Conservation (phyloP, 2,113 vertebrate genomes). For the Aspiorhynchus laticeps region DNA sequence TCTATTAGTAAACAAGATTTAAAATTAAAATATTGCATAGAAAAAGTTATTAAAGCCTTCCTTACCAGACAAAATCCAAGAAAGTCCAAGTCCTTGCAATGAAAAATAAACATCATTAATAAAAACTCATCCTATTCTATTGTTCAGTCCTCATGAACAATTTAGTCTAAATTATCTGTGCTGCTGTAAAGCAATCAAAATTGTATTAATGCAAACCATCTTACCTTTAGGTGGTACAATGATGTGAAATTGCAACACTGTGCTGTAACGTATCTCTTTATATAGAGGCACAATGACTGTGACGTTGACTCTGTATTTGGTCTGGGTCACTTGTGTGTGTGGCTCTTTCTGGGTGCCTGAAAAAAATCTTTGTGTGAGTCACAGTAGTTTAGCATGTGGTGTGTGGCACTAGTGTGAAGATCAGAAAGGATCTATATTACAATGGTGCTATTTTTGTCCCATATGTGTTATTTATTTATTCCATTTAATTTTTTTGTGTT, state of each 20-base stretch:
- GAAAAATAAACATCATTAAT: background rate
- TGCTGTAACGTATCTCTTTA: background rate
- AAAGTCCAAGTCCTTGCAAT: background rate
- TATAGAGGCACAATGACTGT: slow-evolving; percentile 28
- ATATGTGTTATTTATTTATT: too few relatives aligned
- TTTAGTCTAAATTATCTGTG: background rate
- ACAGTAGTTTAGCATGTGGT: slow-evolving; percentile 25
- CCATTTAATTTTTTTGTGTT: too few relatives aligned
- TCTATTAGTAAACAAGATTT: background rate
- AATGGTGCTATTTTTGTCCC: slow-evolving; percentile 16
- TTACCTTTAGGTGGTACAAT: slow-evolving; percentile 28
- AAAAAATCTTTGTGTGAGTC: slow-evolving; percentile 7
- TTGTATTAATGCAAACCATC: background rate
- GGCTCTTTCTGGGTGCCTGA: slow-evolving; percentile 30
- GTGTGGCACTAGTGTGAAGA: slow-evolving; percentile 13
- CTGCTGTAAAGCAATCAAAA: background rate
- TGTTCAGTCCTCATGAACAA: background rate
- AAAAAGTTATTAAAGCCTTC: background rate
- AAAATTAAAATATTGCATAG: background rate
- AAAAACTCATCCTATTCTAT: background rate
- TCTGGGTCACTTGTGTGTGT: slow-evolving; percentile 6
- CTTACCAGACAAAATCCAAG: background rate
- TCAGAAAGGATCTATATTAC: slow-evolving; percentile 6
- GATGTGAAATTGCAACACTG: slow-evolving; percentile 11
- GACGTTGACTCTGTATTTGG: slow-evolving; percentile 9